These are phyloP conservation scores for Heliconius hortense DNA, from an alignment of 2,888 invertebrate genomes.

Conservation along the genomic window DNA sequence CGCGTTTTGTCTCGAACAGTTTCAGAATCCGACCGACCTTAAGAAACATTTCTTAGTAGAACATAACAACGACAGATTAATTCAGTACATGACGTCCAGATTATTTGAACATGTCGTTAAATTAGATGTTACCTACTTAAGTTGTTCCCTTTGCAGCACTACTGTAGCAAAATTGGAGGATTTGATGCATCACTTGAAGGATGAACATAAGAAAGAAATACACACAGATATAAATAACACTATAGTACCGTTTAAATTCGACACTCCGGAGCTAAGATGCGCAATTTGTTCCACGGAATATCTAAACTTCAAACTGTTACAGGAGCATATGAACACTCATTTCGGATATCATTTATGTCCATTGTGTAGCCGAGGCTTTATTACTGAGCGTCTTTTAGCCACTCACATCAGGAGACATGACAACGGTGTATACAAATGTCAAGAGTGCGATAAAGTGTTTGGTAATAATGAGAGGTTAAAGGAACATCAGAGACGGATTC, in stretches of 20 bases:
- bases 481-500: constrained; percentile 47
- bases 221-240: constrained; percentile 55
- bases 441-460: constrained; percentile 58
- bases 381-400: constrained; percentile 50
- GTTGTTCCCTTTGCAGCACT: constrained; percentile 55
- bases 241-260: constrained; percentile 65
- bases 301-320: constrained; percentile 58
- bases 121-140: constrained; percentile 58
- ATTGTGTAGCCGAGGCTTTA: constrained; percentile 55
- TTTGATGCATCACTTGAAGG: constrained; percentile 52
- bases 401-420: constrained; percentile 56
- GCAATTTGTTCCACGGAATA: constrained; percentile 55
- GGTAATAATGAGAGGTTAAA: constrained; percentile 43
- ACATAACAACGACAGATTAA: constrained; percentile 53
- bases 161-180: constrained; percentile 51
- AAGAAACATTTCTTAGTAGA: constrained; percentile 59
- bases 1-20: constrained; percentile 54
- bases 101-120: constrained; percentile 55
- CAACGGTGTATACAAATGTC: constrained; percentile 56
- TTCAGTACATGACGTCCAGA: constrained; percentile 49
- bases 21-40: constrained; percentile 50
- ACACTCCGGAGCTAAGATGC: constrained; percentile 55
- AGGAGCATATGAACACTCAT: constrained; percentile 67
- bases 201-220: constrained; percentile 49
- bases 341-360: constrained; percentile 60